These are phyloP conservation scores for Macheiramphus alcinus DNA, from an alignment of 2,113 vertebrate species.

Conservation along the genomic window DNA sequence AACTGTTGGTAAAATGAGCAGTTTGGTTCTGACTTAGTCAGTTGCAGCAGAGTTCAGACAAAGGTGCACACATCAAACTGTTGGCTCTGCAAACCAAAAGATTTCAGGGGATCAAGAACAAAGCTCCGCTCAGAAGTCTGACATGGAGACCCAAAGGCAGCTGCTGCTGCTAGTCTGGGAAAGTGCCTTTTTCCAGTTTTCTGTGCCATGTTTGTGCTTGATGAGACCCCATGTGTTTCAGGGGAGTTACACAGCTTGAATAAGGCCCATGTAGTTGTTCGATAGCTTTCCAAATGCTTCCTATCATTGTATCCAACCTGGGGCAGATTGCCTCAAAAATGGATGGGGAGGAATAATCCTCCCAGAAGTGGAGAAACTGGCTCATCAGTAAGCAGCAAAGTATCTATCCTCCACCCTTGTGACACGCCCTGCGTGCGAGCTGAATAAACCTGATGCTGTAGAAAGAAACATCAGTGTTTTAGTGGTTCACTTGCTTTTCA, in stretches of 20 bases:
- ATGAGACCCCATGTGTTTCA: neutral
- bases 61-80: neutral
- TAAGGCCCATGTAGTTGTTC: neutral
- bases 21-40: neutral
- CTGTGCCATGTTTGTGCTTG: neutral
- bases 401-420: neutral
- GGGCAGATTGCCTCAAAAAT: neutral
- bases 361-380: neutral
- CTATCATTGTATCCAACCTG: neutral
- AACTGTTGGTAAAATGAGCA: neutral
- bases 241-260: neutral
- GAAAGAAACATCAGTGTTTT: neutral
- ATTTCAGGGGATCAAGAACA: neutral
- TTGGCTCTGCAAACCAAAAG: conserved; percentile 26
- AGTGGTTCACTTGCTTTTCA: neutral
- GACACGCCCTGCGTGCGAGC: neutral
- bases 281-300: neutral
- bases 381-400: neutral
- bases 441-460: neutral
- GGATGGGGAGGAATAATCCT: neutral
- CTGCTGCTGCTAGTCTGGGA: neutral
- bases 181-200: neutral
- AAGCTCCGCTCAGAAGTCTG: neutral
- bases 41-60: neutral
- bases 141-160: neutral